Evolutionary conservation across 2,797 vertebrate genomes (phyloP).

Genomic region (Eleutherodactylus coqui): DNA sequence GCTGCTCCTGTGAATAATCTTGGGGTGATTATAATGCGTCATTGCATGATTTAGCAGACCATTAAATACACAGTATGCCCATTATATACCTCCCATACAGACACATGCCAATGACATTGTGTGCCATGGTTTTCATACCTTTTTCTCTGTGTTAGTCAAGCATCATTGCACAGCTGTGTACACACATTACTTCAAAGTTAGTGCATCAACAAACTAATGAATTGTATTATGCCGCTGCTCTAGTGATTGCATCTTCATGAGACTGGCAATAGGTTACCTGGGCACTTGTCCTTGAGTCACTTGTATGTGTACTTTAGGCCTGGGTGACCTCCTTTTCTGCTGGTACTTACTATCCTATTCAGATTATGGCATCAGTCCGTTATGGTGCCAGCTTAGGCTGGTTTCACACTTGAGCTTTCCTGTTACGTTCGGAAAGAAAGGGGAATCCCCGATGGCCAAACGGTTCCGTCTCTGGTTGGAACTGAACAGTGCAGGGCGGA

Average conservation of each 20-base stretch:
- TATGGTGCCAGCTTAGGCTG: background rate
- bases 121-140: background rate
- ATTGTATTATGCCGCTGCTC: background rate
- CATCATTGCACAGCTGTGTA: slow-evolving; percentile 4
- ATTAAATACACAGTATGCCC: background rate
- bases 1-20: background rate
- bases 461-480: too few relatives aligned
- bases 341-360: background rate
- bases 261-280: background rate
- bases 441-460: too few relatives aligned
- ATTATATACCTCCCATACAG: background rate
- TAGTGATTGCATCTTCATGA: background rate
- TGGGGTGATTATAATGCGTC: background rate
- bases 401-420: too few relatives aligned
- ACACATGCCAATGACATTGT: background rate
- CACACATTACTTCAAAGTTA: slow-evolving; percentile 19
- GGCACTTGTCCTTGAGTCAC: background rate
- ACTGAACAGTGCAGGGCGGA: too few relatives aligned
- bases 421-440: too few relatives aligned
- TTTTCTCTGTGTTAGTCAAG: background rate
- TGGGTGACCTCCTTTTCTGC: background rate
- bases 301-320: background rate
- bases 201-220: background rate
- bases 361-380: background rate
- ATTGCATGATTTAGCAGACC: background rate